These are phyloP conservation scores for Orycteropus afer DNA, from an alignment of 2,113 vertebrate species.

Conservation along the genomic window DNA sequence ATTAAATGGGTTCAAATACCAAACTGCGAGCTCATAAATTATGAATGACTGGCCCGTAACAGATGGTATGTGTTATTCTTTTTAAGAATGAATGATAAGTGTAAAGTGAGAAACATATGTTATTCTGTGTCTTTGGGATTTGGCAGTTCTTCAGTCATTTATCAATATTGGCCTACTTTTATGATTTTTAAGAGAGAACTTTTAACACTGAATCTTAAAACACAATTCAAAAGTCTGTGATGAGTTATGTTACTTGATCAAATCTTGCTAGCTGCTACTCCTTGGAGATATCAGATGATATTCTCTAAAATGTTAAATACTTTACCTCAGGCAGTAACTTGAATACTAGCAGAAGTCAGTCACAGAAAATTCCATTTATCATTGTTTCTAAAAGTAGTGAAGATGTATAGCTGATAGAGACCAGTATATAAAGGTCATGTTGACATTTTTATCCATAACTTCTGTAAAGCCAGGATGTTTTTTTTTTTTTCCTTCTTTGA, in stretches of 20 bases:
- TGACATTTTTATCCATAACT: not conserved
- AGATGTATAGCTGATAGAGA: not conserved
- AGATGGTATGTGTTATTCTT: constrained; percentile 71
- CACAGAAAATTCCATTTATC: not conserved
- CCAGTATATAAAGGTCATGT: not conserved
- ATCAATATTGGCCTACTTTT: not conserved
- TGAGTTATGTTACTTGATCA: not conserved
- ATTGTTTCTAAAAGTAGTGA: not conserved
- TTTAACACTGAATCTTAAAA: not conserved
- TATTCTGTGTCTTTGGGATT: not conserved
- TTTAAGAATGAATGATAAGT: constrained; percentile 37
- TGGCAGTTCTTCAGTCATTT: not conserved
- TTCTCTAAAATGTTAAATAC: constrained; percentile 16
- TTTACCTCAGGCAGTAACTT: not conserved
- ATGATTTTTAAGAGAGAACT: not conserved
- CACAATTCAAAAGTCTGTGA: not conserved
- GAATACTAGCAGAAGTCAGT: not conserved
- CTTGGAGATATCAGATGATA: not conserved
- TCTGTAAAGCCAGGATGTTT: not conserved
- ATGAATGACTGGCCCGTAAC: constrained; percentile 65
- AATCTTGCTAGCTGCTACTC: not conserved
- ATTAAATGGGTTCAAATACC: constrained; percentile 62
- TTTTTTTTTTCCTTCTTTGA: not conserved
- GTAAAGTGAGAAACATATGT: not conserved
- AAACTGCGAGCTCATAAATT: constrained; percentile 71